These are phyloP conservation scores for Novumbra hubbsi DNA, from an alignment of 2,797 vertebrate species.

Conservation along the genomic window DNA sequence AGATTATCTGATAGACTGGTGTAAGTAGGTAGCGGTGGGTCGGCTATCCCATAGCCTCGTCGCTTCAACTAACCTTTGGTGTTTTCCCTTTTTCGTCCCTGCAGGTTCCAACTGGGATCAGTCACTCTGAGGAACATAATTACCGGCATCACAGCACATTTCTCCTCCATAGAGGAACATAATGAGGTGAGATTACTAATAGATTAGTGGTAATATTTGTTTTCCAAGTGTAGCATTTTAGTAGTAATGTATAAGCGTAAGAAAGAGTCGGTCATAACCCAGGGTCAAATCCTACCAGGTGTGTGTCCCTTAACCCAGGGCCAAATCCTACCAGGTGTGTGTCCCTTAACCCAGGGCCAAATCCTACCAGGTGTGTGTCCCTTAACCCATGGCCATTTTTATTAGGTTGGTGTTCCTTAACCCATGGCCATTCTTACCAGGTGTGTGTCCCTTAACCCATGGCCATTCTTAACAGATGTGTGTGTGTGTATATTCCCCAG, in stretches of 20 bases:
- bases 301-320: too few species aligned
- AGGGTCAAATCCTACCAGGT: too few species aligned
- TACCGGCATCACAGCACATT: constrained; percentile 69
- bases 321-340: too few species aligned
- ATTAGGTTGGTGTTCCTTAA: too few species aligned
- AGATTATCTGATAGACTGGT: not conserved
- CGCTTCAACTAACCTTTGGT: not conserved
- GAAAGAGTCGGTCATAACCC: not conserved
- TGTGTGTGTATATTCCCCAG: constrained; percentile 53
- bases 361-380: too few species aligned
- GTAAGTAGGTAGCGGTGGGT: not conserved
- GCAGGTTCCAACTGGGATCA: constrained; percentile 77
- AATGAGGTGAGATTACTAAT: constrained; percentile 59
- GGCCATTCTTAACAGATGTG: not conserved
- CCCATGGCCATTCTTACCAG: too few species aligned
- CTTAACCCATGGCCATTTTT: too few species aligned
- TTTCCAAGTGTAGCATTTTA: not conserved
- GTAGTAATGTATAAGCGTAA: not conserved
- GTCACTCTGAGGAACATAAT: constrained; percentile 70
- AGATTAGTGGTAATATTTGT: not conserved
- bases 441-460: not conserved
- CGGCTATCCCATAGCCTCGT: not conserved
- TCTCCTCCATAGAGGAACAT: constrained; percentile 76
- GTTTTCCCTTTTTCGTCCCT: constrained; percentile 27
- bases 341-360: too few species aligned